Conservation (phyloP, 2,888 invertebrate genomes). For the Hyppa rectilinea region DNA sequence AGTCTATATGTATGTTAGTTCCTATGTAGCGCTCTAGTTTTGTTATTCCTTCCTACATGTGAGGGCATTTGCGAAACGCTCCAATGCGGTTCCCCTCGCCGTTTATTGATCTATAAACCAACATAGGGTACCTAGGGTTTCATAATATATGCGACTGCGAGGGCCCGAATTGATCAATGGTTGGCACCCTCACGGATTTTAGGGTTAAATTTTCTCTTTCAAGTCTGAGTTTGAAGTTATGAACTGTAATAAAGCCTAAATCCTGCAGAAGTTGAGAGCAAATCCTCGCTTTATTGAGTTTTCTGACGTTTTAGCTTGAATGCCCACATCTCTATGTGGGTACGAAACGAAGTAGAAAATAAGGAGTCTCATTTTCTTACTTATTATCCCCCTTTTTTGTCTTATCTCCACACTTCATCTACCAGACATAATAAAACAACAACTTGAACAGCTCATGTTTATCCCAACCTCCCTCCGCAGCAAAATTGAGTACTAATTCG, state of each 20-base stretch:
- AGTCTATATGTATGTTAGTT: too few species aligned
- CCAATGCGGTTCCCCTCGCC: constrained; percentile 73
- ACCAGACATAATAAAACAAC: constrained; percentile 23
- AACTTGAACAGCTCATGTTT: constrained; percentile 13
- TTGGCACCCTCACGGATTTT: constrained; percentile 54
- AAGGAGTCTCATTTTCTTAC: background rate
- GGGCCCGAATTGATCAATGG: constrained; percentile 57
- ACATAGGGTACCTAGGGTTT: constrained; percentile 80
- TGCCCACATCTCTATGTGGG: background rate
- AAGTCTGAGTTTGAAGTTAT: background rate
- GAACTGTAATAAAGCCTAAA: background rate
- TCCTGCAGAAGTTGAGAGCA: background rate
- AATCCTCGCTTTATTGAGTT: background rate
- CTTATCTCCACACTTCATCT: constrained; percentile 13
- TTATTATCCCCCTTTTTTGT: background rate
- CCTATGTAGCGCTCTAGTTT: too few species aligned
- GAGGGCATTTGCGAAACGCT: constrained; percentile 67
- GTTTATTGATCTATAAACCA: constrained; percentile 79
- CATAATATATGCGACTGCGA: constrained; percentile 61
- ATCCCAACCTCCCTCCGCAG: constrained; percentile 15
- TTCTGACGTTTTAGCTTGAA: background rate
- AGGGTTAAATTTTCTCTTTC: constrained; percentile 2
- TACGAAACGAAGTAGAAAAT: background rate
- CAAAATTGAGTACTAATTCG: constrained; percentile 63
- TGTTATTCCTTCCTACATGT: constrained; percentile 67